phyloP scores from a whole-genome alignment of 2,797 vertebrate genomes.

The Chelon labrosus region DNA sequence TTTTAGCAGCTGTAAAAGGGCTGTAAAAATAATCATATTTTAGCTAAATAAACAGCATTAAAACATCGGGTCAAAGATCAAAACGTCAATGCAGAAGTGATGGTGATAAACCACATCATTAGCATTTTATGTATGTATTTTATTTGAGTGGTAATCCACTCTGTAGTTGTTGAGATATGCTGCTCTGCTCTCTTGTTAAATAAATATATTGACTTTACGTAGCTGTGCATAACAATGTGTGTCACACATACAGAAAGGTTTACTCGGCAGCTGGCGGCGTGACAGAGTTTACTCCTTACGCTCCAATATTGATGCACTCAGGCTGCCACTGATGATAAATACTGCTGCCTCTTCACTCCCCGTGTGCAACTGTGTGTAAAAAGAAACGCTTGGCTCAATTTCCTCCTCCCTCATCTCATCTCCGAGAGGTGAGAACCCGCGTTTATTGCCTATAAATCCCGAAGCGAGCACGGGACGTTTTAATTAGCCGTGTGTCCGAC shows the following conservation, averaged over 20 bases:
- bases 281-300: not conserved
- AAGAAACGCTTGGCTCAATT: not conserved
- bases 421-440: conserved; percentile 1
- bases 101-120: no score
- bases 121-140: no score
- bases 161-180: no score
- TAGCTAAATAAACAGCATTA: no score
- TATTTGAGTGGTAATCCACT: no score
- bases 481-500: conserved; percentile 52
- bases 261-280: not conserved
- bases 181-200: no score
- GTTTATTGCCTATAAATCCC: conserved; percentile 14
- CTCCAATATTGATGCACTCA: not conserved
- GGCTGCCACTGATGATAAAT: not conserved
- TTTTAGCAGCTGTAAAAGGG: no score
- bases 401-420: not conserved
- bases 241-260: not conserved
- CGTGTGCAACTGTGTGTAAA: not conserved
- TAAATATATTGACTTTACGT: not conserved
- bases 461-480: conserved; percentile 7
- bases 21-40: no score
- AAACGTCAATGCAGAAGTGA: no score
- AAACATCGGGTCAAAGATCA: no score
- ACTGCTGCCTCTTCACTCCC: not conserved
- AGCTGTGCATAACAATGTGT: not conserved